A percentile compares a stretch with the other conserved stretches of the same genome.
phyloP scores from a whole-genome alignment of 2,888 invertebrate genomes.

The Ormyrus rosae region DNA sequence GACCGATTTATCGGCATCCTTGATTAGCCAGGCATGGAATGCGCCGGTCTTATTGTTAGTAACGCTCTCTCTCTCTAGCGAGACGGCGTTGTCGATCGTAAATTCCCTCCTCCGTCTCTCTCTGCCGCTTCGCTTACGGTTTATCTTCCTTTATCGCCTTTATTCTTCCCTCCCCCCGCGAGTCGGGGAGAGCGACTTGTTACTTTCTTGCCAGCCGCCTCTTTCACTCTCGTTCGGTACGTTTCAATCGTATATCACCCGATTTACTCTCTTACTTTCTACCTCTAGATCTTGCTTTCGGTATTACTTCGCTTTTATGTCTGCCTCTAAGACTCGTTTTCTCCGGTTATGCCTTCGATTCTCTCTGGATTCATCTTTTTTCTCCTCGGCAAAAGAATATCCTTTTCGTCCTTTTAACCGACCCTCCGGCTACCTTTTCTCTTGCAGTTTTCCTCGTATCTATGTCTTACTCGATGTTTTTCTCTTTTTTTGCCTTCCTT shows the following conservation, averaged over 20 bases:
- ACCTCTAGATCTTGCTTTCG: not conserved
- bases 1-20: conserved; percentile 54
- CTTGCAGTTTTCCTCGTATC: too few relatives aligned
- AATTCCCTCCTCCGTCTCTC: conserved; percentile 35
- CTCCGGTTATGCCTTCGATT: too few relatives aligned
- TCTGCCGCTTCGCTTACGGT: not conserved
- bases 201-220: not conserved
- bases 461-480: too few relatives aligned
- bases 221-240: too few relatives aligned
- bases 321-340: not conserved
- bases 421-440: too few relatives aligned
- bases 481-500: too few relatives aligned
- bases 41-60: conserved; percentile 53
- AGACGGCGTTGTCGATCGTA: conserved; percentile 32
- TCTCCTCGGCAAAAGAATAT: too few relatives aligned
- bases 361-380: not conserved
- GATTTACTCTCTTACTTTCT: not conserved
- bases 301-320: not conserved
- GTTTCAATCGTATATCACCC: too few relatives aligned
- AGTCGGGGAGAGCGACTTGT: not conserved
- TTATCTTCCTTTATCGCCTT: not conserved
- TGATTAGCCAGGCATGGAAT: conserved; percentile 43
- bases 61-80: conserved; percentile 39
- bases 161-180: not conserved
- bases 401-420: too few relatives aligned